Evolutionary conservation across 2,797 vertebrate genomes (phyloP), one percentile per base, ranked within the genome.

Genomic region (Melanotaenia trifasciata): DNA sequence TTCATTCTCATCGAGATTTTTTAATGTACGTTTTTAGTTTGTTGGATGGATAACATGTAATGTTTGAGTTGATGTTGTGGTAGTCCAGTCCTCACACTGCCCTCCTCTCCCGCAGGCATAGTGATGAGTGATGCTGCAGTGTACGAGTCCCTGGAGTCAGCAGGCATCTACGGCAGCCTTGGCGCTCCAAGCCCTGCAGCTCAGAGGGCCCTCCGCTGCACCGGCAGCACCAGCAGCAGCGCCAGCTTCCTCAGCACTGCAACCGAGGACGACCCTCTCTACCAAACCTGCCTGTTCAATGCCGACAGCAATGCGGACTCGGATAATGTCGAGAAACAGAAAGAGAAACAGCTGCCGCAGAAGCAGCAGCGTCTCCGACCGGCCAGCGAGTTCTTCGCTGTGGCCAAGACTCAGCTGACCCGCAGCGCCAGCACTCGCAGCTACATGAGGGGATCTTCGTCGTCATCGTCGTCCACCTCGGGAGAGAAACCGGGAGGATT

Each of bases 91-190:
- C 40, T 78, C 22, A 72, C 47, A 14, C 18, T 47, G 2, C 33
- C 33, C 24, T 8, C 38, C 36, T 36, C 10, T 57, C 18, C 28
- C 43, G 5, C 68, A 98, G 98, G 97, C 0, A 96, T 98, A 10
- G 96, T 98, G 40, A 94, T 97, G 94, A 98, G 96, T 60, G 97
- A 99, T 51, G 96, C 96, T 0, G 94, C 95, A 0, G 86, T 98
- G 79, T 98, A 98, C 0, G 97, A 97, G 93, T 97, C 97, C 2
- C 86, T 99, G 90, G 97, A 99, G 91, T 97, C 96, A 0, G 95
- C 97, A 5, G 96, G 96, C 14, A 86, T 98, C 18, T 97, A 97
- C 4, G 96, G 95, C 13, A 95, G 95, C 72, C 63, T 94, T 72
- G 86, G 94, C 30, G 2, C 90, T 47, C 96, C 78, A 67, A 96